phyloP scores from a whole-genome alignment of 1,140 invertebrate species.

The Drosophila eugracilis region DNA sequence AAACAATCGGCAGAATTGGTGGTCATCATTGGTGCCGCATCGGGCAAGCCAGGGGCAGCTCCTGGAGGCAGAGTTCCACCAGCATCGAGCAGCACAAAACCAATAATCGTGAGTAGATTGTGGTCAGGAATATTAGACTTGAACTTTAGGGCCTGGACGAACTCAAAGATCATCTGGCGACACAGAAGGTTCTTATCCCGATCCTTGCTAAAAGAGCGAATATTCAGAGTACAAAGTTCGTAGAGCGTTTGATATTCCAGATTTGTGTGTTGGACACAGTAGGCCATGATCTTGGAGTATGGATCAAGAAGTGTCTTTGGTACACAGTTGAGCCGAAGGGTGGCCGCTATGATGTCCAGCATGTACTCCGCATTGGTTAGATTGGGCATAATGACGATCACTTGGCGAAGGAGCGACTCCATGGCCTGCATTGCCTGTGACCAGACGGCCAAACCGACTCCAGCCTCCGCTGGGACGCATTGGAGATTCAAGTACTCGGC shows the following conservation, averaged over 20 bases:
- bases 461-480: constrained; percentile 94
- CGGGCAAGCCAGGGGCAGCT: constrained; percentile 84
- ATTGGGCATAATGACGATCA: constrained; percentile 90
- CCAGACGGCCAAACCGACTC: constrained; percentile 90
- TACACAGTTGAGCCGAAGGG: constrained; percentile 94
- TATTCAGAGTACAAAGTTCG: constrained; percentile 95
- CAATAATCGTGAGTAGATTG: constrained; percentile 96
- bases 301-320: constrained; percentile 91
- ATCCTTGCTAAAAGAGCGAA: constrained; percentile 94
- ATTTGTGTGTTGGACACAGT: constrained; percentile 94
- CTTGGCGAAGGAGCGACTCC: constrained; percentile 93
- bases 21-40: constrained; percentile 87
- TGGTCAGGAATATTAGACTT: constrained; percentile 97
- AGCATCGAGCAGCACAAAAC: constrained; percentile 91
- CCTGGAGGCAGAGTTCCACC: constrained; percentile 88
- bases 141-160: constrained; percentile 97
- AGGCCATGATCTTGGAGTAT: constrained; percentile 97
- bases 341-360: constrained; percentile 93
- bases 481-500: constrained; percentile 93
- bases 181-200: constrained; percentile 97
- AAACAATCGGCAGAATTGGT: constrained; percentile 97
- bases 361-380: constrained; percentile 91
- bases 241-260: constrained; percentile 93
- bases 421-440: constrained; percentile 92
- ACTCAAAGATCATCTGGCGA: constrained; percentile 95